phyloP scores from a whole-genome alignment of 1,140 invertebrate genomes.

The Cydia fagiglandana region DNA sequence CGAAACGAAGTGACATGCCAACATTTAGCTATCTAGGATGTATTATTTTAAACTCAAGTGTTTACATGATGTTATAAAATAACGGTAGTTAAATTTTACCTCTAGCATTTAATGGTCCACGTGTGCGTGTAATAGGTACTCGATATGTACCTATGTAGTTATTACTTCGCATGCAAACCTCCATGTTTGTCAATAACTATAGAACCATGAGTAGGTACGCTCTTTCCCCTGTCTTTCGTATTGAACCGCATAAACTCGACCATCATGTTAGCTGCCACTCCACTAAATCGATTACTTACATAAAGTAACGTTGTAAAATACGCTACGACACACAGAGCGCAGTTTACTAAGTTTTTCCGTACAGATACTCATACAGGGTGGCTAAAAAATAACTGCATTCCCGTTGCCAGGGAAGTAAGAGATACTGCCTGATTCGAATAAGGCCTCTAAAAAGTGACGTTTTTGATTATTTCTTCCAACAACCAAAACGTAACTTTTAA shows the following conservation, averaged over 20 bases:
- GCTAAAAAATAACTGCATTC: too few relatives aligned
- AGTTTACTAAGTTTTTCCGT: not conserved
- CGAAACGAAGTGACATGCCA: too few relatives aligned
- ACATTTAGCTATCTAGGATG: too few relatives aligned
- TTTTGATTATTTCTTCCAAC: too few relatives aligned
- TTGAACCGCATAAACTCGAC: conserved; percentile 18
- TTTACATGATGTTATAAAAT: too few relatives aligned
- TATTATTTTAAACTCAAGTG: too few relatives aligned
- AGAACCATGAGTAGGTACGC: not conserved
- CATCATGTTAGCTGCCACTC: conserved; percentile 9
- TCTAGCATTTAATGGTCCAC: not conserved
- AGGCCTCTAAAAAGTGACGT: too few relatives aligned
- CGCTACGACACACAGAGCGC: conserved; percentile 8
- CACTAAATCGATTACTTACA: conserved; percentile 30
- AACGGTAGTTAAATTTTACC: not conserved
- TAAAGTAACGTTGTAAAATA: conserved; percentile 11
- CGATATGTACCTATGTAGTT: too few relatives aligned
- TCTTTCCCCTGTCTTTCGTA: conserved; percentile 13
- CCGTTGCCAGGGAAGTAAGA: too few relatives aligned
- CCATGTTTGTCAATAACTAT: not conserved
- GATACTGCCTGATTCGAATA: too few relatives aligned
- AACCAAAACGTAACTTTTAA: too few relatives aligned
- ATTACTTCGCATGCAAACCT: not conserved
- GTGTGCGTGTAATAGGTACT: conserved; percentile 2
- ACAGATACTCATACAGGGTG: not conserved